Evolutionary conservation across 2,888 invertebrate genomes (phyloP).

Genomic region (Tribolium freemani): DNA sequence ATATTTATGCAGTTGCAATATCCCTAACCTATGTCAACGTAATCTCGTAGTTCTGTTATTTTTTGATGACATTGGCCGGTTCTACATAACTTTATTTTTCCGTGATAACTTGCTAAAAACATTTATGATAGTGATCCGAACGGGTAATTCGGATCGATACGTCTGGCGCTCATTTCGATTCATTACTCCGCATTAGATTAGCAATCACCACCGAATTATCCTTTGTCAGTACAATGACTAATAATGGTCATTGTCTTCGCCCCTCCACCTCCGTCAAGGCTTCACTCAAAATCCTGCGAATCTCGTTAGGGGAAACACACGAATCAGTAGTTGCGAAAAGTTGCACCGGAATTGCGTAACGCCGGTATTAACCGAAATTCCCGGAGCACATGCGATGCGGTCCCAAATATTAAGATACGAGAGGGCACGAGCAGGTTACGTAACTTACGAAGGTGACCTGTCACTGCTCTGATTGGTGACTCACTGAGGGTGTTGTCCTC

Average conservation of each 20-base stretch:
- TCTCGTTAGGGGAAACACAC: constrained; percentile 12
- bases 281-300: not conserved
- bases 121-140: constrained; percentile 44
- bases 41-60: constrained; percentile 44
- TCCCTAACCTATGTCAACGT: constrained; percentile 59
- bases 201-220: constrained; percentile 10
- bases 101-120: constrained; percentile 42
- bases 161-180: constrained; percentile 34
- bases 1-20: constrained; percentile 53
- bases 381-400: constrained; percentile 48
- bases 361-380: constrained; percentile 46
- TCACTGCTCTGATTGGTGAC: constrained; percentile 69
- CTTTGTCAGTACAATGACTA: constrained; percentile 19
- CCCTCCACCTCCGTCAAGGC: constrained; percentile 12
- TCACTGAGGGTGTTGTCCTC: constrained; percentile 71
- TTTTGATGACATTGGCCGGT: constrained; percentile 46
- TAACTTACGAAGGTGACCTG: constrained; percentile 70
- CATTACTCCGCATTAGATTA: constrained; percentile 7
- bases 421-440: constrained; percentile 60
- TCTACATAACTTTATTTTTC: constrained; percentile 42
- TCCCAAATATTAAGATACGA: constrained; percentile 52
- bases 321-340: constrained; percentile 8
- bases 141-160: constrained; percentile 42
- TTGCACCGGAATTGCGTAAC: constrained; percentile 36
- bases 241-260: constrained; percentile 32